Base-by-base conservation (phyloP, 2,113 vertebrate genomes). In the Scolopax mira region DNA sequence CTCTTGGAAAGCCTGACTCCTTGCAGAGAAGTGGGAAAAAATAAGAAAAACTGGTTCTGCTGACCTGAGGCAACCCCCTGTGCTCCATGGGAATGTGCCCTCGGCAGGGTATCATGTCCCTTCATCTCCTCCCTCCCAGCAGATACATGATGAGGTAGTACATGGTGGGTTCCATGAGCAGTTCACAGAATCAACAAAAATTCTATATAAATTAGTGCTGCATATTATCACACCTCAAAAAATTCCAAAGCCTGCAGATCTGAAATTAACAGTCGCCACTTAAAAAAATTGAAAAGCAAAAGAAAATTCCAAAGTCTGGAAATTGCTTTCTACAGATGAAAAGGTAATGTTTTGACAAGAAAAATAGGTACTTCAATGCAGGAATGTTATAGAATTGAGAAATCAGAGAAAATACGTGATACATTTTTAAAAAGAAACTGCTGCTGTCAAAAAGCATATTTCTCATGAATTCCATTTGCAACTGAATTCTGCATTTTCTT, bases 391-490 rank as follows among this genome's bases (percentile, higher is more conserved):
- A 37, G 62, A 64, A 62, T 70, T n/a, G 51, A 66, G 54, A 86
- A 70, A 84, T 52, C 35, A 57, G 39, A 41, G 19, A 5, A 72
- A 78, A 44, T 33, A 51, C 7, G 18, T 3, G 7, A 11, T 35
- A 6, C 22, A 31, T 46, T 17, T 28, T 42, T 42, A 42, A 41
- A n/a, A n/a, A n/a, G 82, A 30, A 83, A 75, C 18, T 21, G 4
- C 37, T 46, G 44, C 54, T 96, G 51, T 92, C 69, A 72, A 39
- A 91, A 83, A 8, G 3, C 42, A 9, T 79, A 54, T 67, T 92
- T 90, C 69, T 93, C 65, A 75, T n/a, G 1, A 91, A 93, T 60
- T 44, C 88, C 42, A 21, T 89, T 90, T 94, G 79, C 85, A 61
- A 67, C 28, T 14, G 16, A 91, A 49, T 71, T 86, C 83, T 49